Percentiles rank a stretch among this genome's conserved stretches.
Evolutionary conservation across 2,113 vertebrate species (phyloP).

Genomic region (Hucho hucho): DNA sequence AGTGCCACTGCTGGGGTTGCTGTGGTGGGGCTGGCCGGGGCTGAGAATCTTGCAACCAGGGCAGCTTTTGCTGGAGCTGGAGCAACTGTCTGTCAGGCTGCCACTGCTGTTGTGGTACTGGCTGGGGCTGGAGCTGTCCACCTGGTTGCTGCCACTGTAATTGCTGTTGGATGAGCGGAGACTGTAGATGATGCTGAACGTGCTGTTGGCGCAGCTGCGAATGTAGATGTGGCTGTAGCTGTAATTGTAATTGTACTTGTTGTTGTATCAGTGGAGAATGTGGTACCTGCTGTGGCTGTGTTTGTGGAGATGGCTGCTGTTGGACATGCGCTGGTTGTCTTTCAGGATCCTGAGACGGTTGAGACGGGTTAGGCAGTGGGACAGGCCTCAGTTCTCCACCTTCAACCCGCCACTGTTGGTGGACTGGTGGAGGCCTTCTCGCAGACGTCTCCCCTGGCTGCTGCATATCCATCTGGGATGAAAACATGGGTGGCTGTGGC

Average conservation of each 20-base stretch:
- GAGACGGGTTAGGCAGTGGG: slow-evolving; percentile 7
- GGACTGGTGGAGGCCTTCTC: slow-evolving; percentile 34
- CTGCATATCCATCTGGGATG: slow-evolving; percentile 35
- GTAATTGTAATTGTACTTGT: background rate
- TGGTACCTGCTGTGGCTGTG: no score
- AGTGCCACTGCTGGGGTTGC: slow-evolving; percentile 41
- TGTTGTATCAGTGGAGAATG: no score
- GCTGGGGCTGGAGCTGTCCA: background rate
- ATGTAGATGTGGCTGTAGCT: background rate
- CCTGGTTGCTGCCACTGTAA: background rate
- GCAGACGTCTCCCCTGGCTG: slow-evolving; percentile 39
- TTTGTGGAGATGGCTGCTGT: background rate
- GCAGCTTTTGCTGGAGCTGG: slow-evolving; percentile 3
- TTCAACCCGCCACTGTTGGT: slow-evolving; percentile 57
- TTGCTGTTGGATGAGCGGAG: background rate
- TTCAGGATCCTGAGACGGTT: background rate
- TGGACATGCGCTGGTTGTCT: background rate
- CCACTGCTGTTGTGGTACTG: slow-evolving; percentile 5
- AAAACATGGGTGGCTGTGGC: slow-evolving; percentile 35
- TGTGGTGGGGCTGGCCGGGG: background rate
- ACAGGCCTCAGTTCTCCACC: slow-evolving; percentile 56
- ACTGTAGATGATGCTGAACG: no score
- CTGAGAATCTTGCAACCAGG: background rate
- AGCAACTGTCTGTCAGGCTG: background rate
- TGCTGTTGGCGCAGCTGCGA: background rate